Conservation (phyloP, 2,797 vertebrate genomes). For the Sylvia borin region DNA sequence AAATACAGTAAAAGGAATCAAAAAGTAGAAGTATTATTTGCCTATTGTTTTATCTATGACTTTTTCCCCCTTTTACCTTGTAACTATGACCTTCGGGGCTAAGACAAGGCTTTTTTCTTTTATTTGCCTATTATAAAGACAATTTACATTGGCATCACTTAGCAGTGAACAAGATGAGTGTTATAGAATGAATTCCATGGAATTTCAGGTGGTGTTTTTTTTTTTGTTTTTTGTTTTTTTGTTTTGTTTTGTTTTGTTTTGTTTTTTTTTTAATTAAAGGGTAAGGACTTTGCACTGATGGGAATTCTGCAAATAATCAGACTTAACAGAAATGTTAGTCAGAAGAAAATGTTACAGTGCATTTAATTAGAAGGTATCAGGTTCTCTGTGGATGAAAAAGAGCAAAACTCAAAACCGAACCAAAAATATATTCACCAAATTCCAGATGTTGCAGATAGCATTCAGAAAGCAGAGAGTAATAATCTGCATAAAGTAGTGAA, state of each 20-base stretch:
- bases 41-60: neutral
- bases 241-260: neutral
- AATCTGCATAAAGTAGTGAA: neutral
- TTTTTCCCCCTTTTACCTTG: fast-evolving
- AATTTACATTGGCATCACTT: neutral
- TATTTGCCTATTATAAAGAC: neutral
- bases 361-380: neutral
- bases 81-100: neutral
- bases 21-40: neutral
- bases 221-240: too few relatives aligned
- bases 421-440: neutral
- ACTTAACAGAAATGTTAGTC: neutral
- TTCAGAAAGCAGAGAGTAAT: neutral
- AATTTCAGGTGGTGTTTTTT: neutral
- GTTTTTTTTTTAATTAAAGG: neutral
- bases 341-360: neutral
- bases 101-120: neutral
- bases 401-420: neutral
- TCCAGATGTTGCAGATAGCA: neutral
- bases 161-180: neutral
- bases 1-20: neutral
- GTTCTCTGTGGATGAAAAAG: neutral
- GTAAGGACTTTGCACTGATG: neutral
- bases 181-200: neutral
- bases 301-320: neutral